Evolutionary conservation across 2,888 invertebrate species (phyloP).

Genomic region (Tanypteryx hageni): DNA sequence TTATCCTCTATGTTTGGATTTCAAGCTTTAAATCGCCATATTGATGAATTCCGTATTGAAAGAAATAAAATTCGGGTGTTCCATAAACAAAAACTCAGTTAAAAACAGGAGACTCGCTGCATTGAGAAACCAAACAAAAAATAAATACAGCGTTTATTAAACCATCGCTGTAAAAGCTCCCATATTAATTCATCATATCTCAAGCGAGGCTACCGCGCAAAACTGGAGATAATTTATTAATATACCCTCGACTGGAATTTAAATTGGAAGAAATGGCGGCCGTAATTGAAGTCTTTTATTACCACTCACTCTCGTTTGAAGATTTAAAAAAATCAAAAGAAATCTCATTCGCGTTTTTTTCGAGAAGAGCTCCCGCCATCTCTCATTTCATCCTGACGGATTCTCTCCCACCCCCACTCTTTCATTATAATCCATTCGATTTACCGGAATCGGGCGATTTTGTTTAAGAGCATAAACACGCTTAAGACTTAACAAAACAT

Average conservation of each 20-base stretch:
- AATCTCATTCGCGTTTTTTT: not conserved
- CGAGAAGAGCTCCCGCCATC: not conserved
- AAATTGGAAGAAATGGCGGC: not conserved
- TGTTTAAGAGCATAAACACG: not conserved
- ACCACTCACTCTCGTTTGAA: not conserved
- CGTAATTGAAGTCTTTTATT: slow-evolving; percentile 13
- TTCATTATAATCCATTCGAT: not conserved
- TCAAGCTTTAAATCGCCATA: no score
- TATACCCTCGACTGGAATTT: slow-evolving; percentile 17
- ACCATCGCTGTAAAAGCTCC: no score
- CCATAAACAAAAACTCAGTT: no score
- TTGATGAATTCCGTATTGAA: no score
- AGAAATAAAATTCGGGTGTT: no score
- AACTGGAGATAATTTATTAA: not conserved
- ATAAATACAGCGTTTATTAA: no score
- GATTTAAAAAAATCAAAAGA: not conserved
- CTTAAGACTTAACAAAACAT: not conserved
- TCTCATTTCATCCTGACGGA: not conserved
- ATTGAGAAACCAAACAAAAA: no score
- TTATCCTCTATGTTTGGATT: no score
- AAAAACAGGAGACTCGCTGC: no score
- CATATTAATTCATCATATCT: not conserved
- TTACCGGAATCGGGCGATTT: not conserved
- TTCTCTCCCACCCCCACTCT: not conserved
- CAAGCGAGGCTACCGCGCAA: slow-evolving; percentile 2